These are phyloP conservation scores for Rhabdophis nuchalis DNA, from an alignment of 2,797 vertebrate genomes.

Conservation along the genomic window DNA sequence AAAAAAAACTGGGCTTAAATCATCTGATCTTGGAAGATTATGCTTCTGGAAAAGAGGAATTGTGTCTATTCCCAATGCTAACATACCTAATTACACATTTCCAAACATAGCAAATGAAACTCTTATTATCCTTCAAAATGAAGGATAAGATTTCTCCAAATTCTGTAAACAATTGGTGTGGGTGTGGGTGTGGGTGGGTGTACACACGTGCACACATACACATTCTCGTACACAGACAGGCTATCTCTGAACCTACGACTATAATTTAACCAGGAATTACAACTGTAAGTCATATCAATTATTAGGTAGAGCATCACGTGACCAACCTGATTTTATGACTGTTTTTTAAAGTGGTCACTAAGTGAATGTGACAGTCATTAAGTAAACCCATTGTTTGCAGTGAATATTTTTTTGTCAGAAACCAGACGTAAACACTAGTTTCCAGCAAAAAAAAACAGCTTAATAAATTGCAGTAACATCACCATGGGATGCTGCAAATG, in stretches of 20 bases:
- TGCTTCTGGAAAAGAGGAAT: not conserved
- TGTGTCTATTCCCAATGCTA: not conserved
- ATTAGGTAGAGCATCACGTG: not conserved
- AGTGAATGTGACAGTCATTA: not conserved
- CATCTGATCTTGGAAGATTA: accelerated
- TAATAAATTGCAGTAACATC: not conserved
- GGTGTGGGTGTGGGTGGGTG: not conserved
- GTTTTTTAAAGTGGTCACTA: not conserved
- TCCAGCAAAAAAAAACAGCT: not conserved
- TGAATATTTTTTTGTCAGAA: not conserved
- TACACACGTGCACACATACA: too few relatives aligned
- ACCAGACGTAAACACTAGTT: not conserved
- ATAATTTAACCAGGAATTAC: not conserved
- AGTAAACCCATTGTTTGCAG: not conserved
- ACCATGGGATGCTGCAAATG: not conserved
- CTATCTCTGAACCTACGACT: not conserved
- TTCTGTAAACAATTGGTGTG: not conserved
- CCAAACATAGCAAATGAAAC: not conserved
- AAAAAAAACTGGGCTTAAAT: slow-evolving; percentile 12
- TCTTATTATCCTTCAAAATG: not conserved
- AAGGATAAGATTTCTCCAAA: not conserved
- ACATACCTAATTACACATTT: not conserved
- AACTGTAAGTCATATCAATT: not conserved
- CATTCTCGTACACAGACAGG: not conserved
- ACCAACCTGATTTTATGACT: not conserved